Evolutionary conservation across 2,113 vertebrate genomes (phyloP), one percentile per base, ranked within the genome.

Genomic region (Aphelocoma coerulescens): DNA sequence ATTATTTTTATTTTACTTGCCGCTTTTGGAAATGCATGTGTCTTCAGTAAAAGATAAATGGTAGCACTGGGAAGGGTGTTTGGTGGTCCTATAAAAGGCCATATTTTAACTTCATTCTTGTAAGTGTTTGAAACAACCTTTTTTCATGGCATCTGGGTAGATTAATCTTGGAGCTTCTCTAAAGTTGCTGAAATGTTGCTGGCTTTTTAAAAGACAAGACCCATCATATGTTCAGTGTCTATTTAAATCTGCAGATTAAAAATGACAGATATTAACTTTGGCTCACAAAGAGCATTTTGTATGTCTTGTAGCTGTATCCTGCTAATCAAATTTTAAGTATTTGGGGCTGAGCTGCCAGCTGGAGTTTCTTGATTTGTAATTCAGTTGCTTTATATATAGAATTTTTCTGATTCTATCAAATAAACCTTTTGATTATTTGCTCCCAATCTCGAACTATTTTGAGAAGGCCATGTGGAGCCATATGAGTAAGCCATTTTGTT

Each of bases 271-370:
- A 92, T 1, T 90, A 88, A 68, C 67, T 91, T 88, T 81, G 79
- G 57, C 41, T 94, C 68, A 93, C 76, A 95, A 93, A 93, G 95
- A 93, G 35, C 75, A 62, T 95, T 93, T 95, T 90, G 59, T 94
- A 12, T 77, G n/a, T 83, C 61, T 93, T 67, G 35, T 77, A 92
- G 51, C 83, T 82, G 61, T 84, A 82, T 71, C 65, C n/a, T 1
- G 7, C 72, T 96, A 97, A 96, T 96, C 54, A 81, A 81, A 89
- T 93, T 94, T 48, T 49, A 15, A 75, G 85, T 88, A 86, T 80
- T 65, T 39, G 61, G 48, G 44, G 76, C 65, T 88, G 75, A 81
- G 49, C 85, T 93, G 65, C 90, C 93, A 94, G 82, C 65, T 96
- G 95, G 87, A 67, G 30, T 75, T 88, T 55, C 74, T 76, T 80